Evolutionary conservation across 1,140 invertebrate species (phyloP), one percentile per base, ranked within the genome.

Genomic region (Danaus melanippus): DNA sequence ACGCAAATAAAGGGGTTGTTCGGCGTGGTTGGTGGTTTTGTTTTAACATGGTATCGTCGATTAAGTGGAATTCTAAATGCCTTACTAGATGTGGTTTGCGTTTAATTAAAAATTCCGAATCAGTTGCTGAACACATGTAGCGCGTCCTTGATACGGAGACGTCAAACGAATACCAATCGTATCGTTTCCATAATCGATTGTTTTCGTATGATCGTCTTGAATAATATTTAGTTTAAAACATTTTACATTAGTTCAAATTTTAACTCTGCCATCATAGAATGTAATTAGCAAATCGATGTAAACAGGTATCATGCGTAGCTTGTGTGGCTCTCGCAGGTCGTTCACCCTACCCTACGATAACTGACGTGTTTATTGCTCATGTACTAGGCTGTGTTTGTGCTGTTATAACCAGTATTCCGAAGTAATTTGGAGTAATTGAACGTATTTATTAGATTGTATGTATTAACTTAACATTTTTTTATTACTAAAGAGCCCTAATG

Each of bases 61-160:
- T 67, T 69, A 69, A 67, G 68, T 74, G 65, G 74, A 74, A 76
- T 79, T 79, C 74, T 66, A 66, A 66, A 56, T 47, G 58, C 39
- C 52, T 46, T 64, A 49, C 59, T 66, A 60, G 62, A 50, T 56
- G 57, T 62, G 43, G 53, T 41, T 7, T 47, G 43, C 48, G 51
- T 60, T 57, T 51, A 60, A 50, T 50, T 50, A 51, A 60, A 46
- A 55, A 42, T 49, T 8, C 47, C 10, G 52, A 7, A 32, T 32
- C 21, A 32, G 21, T 32, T 32, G 21, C 21, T 48, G 12, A 48
- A 42, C n/a, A 55, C 6, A 11, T 49, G 10, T 9, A 49, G n/a
- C n/a, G 10, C 7, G 10, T 12, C 47, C 21, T 32, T 32, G 21
- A 32, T 32, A 32, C 6, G 5, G 21, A 32, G 21, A 32, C 21